phyloP scores from a whole-genome alignment of 2,797 vertebrate genomes.

The Masticophis lateralis region DNA sequence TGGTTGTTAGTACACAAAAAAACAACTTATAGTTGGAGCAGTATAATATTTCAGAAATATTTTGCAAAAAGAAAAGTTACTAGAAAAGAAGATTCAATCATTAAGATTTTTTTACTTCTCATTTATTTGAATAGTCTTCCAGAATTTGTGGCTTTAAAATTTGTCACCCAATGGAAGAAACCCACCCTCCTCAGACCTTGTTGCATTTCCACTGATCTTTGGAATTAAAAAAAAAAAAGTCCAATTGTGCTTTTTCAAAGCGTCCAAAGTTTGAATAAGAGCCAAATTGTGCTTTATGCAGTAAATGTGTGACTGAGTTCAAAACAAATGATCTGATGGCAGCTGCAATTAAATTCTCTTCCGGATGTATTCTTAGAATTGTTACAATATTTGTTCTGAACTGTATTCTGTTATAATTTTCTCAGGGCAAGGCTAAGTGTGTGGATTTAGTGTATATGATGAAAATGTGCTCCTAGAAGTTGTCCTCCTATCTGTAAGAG shows the following conservation, averaged over 20 bases:
- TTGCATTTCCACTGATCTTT: neutral
- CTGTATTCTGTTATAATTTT: neutral
- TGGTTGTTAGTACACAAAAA: neutral
- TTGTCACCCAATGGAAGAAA: neutral
- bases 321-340: neutral
- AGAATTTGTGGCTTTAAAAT: neutral
- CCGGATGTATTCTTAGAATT: neutral
- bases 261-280: neutral
- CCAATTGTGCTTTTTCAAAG: neutral
- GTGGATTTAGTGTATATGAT: neutral
- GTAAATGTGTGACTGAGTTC: neutral
- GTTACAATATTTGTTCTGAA: neutral
- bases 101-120: neutral
- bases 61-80: neutral
- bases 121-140: neutral
- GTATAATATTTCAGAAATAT: neutral
- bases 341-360: neutral
- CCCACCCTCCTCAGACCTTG: too few relatives aligned
- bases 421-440: neutral
- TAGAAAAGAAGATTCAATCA: neutral
- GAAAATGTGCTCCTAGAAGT: neutral
- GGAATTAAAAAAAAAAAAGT: neutral
- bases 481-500: neutral
- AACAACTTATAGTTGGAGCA: neutral
- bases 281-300: neutral